Percentiles rank a stretch among this genome's conserved stretches.
Evolutionary conservation across 2,113 vertebrate species (phyloP).

Genomic region (Pachycephala philippinensis): DNA sequence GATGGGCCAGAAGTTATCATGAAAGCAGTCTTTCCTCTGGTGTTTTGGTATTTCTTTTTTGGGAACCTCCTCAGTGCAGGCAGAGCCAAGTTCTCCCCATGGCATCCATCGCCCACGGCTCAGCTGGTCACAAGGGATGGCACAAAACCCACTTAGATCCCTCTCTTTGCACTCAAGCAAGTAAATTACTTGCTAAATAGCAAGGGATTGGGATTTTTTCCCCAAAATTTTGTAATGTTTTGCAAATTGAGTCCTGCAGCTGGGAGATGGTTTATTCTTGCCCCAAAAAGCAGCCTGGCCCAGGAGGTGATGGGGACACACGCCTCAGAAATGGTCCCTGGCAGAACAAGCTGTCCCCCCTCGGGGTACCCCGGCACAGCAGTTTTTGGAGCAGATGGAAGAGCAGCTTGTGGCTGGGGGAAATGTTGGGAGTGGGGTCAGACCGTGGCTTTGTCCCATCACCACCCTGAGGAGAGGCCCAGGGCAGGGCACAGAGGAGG

Average conservation of each 20-base stretch:
- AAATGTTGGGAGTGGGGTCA: accelerated
- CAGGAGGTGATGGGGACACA: background rate
- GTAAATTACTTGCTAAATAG: background rate
- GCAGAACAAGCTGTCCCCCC: background rate
- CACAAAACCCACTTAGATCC: background rate
- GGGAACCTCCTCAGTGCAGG: background rate
- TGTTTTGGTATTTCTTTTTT: background rate
- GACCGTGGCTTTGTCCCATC: background rate
- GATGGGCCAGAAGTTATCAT: background rate
- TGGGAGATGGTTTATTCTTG: background rate
- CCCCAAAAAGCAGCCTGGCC: background rate
- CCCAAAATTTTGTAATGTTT: background rate
- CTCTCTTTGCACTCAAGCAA: background rate
- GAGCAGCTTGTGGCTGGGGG: background rate
- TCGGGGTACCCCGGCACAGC: background rate
- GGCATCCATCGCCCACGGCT: background rate
- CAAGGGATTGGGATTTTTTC: accelerated
- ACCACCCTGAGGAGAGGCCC: background rate
- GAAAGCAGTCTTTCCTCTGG: background rate
- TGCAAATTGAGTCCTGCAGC: background rate
- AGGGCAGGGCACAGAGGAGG: background rate
- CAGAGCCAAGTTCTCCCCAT: background rate
- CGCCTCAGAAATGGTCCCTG: accelerated
- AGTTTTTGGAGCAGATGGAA: background rate
- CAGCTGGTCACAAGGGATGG: background rate